Evolutionary conservation across 2,888 invertebrate species (phyloP).

Genomic region (Cabera pusaria): DNA sequence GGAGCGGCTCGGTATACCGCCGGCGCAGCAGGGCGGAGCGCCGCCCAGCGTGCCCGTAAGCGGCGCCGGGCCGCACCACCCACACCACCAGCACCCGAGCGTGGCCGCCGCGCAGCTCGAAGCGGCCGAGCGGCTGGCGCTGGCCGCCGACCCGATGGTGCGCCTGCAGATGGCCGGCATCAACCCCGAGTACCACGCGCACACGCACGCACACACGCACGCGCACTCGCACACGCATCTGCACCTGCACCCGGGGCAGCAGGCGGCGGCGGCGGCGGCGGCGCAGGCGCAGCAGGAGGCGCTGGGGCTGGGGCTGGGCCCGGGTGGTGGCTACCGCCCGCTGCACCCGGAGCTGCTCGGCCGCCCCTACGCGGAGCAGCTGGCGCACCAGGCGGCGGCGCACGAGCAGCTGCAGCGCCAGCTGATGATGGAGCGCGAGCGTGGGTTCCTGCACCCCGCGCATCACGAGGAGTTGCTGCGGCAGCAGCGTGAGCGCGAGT

Average conservation of each 20-base stretch:
- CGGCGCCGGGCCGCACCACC: constrained; percentile 69
- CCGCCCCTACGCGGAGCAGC: constrained; percentile 91
- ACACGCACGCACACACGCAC: constrained; percentile 96
- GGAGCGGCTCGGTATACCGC: constrained; percentile 91
- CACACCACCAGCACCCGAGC: constrained; percentile 80
- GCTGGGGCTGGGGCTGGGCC: constrained; percentile 64
- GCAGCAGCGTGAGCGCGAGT: constrained; percentile 92
- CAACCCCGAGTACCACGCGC: constrained; percentile 94
- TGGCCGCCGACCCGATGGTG: constrained; percentile 96
- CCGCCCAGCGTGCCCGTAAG: constrained; percentile 79
- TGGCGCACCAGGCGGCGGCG: constrained; percentile 90
- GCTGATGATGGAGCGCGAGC: constrained; percentile 91
- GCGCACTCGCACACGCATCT: constrained; percentile 95
- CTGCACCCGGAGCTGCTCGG: constrained; percentile 90
- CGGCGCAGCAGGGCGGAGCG: constrained; percentile 80
- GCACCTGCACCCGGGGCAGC: constrained; percentile 90
- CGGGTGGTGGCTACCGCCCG: constrained; percentile 81
- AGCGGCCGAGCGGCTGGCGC: constrained; percentile 90
- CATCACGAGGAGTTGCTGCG: constrained; percentile 83
- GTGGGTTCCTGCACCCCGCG: constrained; percentile 84
- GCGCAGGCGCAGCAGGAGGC: constrained; percentile 87
- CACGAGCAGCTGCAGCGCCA: constrained; percentile 94
- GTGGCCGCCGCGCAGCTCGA: constrained; percentile 86
- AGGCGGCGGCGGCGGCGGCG: constrained; percentile 80
- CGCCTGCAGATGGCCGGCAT: constrained; percentile 97